These are phyloP conservation scores for Philaethria dido DNA, from an alignment of 2,888 invertebrate genomes.

Conservation along the genomic window DNA sequence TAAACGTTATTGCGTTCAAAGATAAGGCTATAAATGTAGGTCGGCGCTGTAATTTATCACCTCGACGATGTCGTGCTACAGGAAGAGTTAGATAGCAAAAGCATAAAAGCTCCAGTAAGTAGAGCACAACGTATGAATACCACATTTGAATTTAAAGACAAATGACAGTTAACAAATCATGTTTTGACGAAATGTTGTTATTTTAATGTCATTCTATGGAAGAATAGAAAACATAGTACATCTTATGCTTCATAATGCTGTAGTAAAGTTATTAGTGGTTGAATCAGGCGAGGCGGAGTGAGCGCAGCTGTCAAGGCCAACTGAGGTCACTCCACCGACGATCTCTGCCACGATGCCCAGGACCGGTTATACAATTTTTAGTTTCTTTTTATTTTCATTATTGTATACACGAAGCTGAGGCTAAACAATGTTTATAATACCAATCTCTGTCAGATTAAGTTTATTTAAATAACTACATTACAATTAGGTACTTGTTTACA, in stretches of 20 bases:
- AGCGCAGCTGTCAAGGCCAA: conserved; percentile 83
- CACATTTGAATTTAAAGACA: conserved; percentile 50
- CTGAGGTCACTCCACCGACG: conserved; percentile 82
- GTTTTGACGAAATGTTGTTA: conserved; percentile 59
- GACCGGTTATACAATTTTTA: conserved; percentile 83
- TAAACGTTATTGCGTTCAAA: conserved; percentile 43
- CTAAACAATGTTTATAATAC: conserved; percentile 81
- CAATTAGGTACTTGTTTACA: conserved; percentile 27
- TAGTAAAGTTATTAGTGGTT: conserved; percentile 81
- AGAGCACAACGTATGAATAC: conserved; percentile 35
- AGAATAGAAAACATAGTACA: conserved; percentile 65
- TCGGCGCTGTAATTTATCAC: conserved; percentile 44
- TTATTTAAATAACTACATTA: conserved; percentile 57
- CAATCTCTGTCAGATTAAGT: conserved; percentile 78
- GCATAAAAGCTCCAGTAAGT: conserved; percentile 42
- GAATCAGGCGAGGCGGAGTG: conserved; percentile 72
- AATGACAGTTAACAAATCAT: conserved; percentile 68
- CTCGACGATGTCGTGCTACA: conserved; percentile 41
- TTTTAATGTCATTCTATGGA: conserved; percentile 49
- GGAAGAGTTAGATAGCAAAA: conserved; percentile 45
- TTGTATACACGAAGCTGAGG: conserved; percentile 81
- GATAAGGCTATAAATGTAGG: conserved; percentile 45
- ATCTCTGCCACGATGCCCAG: conserved; percentile 77
- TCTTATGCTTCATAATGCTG: conserved; percentile 74
- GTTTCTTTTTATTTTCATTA: conserved; percentile 83